Evolutionary conservation across 2,797 vertebrate genomes (phyloP).

Genomic region (Gymnocypris eckloni): DNA sequence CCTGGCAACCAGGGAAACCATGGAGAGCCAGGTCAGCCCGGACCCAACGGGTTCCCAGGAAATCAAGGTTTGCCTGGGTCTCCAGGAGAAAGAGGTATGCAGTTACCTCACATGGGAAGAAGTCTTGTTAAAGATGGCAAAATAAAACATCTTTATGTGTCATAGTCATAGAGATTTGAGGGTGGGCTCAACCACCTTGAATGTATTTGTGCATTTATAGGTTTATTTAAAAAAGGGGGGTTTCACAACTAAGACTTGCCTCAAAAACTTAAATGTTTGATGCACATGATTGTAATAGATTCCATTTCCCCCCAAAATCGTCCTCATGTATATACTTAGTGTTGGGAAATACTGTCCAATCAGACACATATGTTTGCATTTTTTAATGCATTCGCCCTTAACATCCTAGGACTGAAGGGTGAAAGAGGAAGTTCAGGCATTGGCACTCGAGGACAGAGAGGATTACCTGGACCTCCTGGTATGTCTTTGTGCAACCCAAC

Average conservation of each 20-base stretch:
- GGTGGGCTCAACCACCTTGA: neutral
- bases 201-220: neutral
- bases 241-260: neutral
- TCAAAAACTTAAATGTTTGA: neutral
- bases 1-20: conserved; percentile 84
- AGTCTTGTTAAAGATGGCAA: neutral
- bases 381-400: conserved; percentile 25
- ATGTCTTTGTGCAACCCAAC: conserved; percentile 59
- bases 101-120: neutral
- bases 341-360: neutral
- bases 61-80: conserved; percentile 88
- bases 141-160: neutral
- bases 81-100: conserved; percentile 91
- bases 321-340: conserved; percentile 2
- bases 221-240: neutral
- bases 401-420: conserved; percentile 87
- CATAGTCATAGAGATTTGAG: neutral
- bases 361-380: neutral
- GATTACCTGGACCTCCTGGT: conserved; percentile 90
- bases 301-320: neutral
- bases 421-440: conserved; percentile 86
- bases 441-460: conserved; percentile 89
- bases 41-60: conserved; percentile 93
- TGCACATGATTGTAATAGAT: neutral
- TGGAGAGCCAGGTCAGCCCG: conserved; percentile 90